Evolutionary conservation across 2,113 vertebrate genomes (phyloP).

Genomic region (Hemiprocne comata): DNA sequence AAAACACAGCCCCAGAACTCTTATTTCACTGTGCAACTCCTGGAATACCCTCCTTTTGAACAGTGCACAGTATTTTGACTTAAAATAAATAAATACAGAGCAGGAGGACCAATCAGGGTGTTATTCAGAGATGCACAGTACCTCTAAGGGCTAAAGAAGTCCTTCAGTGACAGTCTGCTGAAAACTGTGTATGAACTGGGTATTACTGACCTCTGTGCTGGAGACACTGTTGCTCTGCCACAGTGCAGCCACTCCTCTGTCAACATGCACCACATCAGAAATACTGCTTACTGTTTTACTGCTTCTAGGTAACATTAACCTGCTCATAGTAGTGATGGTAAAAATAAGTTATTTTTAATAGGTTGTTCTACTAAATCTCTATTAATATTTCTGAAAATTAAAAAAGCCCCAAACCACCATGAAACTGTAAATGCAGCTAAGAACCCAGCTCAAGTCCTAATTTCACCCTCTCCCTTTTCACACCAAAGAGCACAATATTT

Average conservation of each 20-base stretch:
- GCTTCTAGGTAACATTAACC: background rate
- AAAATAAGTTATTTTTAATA: background rate
- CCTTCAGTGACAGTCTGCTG: background rate
- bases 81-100: background rate
- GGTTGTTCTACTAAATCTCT: background rate
- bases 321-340: accelerated
- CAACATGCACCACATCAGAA: accelerated
- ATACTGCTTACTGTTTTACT: background rate
- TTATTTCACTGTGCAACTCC: background rate
- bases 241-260: accelerated
- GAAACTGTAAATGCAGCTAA: background rate
- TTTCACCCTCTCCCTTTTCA: background rate
- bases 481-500: background rate
- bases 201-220: background rate
- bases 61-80: background rate
- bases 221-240: background rate
- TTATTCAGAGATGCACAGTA: background rate
- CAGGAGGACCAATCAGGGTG: background rate
- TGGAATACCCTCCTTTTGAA: background rate
- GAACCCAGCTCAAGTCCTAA: background rate
- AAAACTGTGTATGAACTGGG: accelerated
- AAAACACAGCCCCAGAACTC: background rate
- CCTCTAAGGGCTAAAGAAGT: background rate
- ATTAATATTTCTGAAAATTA: background rate
- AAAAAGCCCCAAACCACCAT: background rate